phyloP scores from a whole-genome alignment of 2,113 vertebrate species.

The Mesoclemmys tuberculata region DNA sequence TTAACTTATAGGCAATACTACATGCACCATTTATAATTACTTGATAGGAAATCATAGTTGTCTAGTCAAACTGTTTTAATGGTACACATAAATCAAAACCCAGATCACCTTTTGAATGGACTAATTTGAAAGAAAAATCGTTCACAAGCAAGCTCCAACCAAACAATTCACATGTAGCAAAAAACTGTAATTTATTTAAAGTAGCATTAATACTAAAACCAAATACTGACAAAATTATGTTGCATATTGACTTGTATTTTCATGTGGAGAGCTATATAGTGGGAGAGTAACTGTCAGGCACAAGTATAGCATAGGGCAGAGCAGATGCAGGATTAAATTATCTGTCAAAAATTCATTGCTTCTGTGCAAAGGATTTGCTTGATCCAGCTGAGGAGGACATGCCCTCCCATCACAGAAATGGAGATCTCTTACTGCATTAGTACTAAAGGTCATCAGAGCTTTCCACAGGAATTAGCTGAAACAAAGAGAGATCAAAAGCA shows the following conservation, averaged over 20 bases:
- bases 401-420: background rate
- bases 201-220: background rate
- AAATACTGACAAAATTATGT: background rate
- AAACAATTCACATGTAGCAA: background rate
- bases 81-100: background rate
- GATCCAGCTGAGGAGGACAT: background rate
- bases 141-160: rapidly evolving
- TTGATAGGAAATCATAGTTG: background rate
- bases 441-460: rapidly evolving
- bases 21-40: background rate
- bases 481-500: rapidly evolving
- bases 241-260: background rate
- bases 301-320: background rate
- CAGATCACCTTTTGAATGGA: background rate
- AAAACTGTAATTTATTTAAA: background rate
- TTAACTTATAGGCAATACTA: background rate
- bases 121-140: background rate
- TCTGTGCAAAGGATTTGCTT: background rate
- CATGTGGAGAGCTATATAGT: background rate
- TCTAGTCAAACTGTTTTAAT: background rate
- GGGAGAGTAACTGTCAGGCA: background rate
- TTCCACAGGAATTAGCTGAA: rapidly evolving
- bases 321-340: background rate
- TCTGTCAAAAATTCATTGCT: background rate
- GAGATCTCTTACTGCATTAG: rapidly evolving